Percentiles rank a stretch among this genome's conserved stretches.
Conservation (phyloP, 2,888 invertebrate species). For the Mesodorylaimus sp. region DNA sequence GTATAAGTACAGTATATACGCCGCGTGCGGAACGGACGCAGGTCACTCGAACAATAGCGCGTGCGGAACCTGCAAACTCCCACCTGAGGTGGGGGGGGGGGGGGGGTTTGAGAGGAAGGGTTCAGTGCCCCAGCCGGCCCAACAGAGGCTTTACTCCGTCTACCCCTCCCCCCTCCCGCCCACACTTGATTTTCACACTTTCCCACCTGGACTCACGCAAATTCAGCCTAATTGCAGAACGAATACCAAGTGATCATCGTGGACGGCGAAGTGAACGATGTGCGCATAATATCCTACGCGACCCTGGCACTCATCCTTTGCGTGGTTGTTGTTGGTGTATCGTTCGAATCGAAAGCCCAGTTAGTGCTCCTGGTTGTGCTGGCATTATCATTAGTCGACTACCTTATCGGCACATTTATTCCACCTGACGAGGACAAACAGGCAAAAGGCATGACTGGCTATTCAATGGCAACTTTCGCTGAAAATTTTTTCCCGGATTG, state of each 20-base stretch:
- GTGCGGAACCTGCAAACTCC: too few species aligned
- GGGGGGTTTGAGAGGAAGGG: too few species aligned
- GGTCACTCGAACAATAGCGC: too few species aligned
- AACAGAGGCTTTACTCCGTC: too few species aligned
- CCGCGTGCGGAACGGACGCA: too few species aligned
- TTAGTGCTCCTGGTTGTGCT: background rate
- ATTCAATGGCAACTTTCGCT: background rate
- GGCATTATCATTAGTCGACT: background rate
- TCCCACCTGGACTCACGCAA: too few species aligned
- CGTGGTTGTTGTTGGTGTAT: background rate
- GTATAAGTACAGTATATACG: too few species aligned
- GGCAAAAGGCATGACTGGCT: constrained; percentile 1
- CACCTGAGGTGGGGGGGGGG: too few species aligned
- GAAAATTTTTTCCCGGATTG: constrained; percentile 32
- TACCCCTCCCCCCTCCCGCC: too few species aligned
- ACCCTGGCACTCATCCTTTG: background rate
- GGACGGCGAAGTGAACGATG: constrained; percentile 22
- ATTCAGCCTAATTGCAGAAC: too few species aligned
- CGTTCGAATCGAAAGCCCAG: constrained; percentile 5
- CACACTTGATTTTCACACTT: too few species aligned
- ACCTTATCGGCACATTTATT: background rate
- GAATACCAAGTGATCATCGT: constrained; percentile 14
- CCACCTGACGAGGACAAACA: background rate
- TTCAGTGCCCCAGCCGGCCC: too few species aligned
- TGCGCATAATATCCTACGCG: constrained; percentile 38